These are phyloP conservation scores for Metacarcinus magister DNA, from an alignment of 2,888 invertebrate species.

Conservation along the genomic window DNA sequence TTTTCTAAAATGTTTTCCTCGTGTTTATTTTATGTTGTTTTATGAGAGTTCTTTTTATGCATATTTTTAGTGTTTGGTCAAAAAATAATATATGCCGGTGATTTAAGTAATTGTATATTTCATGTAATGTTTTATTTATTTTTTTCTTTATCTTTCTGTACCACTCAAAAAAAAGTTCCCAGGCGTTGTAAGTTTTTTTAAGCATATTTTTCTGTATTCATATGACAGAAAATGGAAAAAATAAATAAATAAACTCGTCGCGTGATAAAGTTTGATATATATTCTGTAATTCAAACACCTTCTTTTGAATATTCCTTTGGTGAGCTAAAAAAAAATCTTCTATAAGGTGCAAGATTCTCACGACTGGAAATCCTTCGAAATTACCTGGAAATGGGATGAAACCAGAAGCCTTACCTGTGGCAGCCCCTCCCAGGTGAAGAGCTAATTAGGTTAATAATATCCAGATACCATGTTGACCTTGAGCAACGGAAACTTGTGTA, in stretches of 20 bases:
- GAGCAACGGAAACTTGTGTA: background rate
- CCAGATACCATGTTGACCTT: background rate
- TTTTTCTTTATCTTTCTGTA: background rate
- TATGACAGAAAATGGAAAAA: no score
- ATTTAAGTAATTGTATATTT: background rate
- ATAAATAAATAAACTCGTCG: no score
- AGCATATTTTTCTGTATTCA: no score
- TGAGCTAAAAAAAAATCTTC: background rate
- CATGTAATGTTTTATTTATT: background rate
- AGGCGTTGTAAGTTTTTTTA: no score
- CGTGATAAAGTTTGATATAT: no score
- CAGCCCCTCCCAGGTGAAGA: background rate
- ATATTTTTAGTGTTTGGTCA: no score
- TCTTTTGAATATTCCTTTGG: no score
- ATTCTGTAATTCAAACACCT: no score
- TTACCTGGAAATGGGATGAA: background rate
- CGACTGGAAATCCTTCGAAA: background rate
- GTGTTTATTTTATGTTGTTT: no score
- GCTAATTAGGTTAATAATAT: constrained; percentile 12
- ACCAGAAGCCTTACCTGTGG: background rate
- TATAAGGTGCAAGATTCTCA: background rate
- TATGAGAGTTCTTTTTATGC: no score
- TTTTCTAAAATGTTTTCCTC: no score
- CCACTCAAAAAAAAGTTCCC: background rate
- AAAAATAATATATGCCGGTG: background rate